These are phyloP conservation scores for Hoplias malabaricus DNA, from an alignment of 2,113 vertebrate species.

Conservation along the genomic window DNA sequence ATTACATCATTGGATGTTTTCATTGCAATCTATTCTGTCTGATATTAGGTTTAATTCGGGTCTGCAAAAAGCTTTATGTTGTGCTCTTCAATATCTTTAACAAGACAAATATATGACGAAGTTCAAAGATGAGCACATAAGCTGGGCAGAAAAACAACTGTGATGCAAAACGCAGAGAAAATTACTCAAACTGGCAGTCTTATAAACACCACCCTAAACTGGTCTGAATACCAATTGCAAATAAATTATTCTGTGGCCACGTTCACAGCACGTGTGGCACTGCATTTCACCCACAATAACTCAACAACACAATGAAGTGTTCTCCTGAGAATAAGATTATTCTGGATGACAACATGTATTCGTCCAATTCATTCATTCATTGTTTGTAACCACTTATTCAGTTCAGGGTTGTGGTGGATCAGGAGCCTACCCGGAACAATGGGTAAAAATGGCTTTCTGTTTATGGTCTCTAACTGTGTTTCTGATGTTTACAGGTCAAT, in stretches of 20 bases:
- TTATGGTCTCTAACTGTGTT: background rate
- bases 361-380: too few species aligned
- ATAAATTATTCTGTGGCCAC: background rate
- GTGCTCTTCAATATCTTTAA: too few species aligned
- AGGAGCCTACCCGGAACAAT: too few species aligned
- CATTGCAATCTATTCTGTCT: background rate
- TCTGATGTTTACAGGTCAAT: background rate
- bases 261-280: background rate
- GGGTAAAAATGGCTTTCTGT: background rate
- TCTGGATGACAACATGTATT: background rate
- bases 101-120: too few species aligned
- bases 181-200: background rate
- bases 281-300: background rate
- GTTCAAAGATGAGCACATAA: too few species aligned
- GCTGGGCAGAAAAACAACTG: background rate
- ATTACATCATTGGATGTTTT: too few species aligned
- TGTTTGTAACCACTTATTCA: too few species aligned
- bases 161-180: background rate
- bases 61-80: background rate
- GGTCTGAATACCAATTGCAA: background rate
- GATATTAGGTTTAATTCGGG: background rate
- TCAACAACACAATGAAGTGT: background rate
- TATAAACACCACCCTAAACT: background rate
- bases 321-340: background rate
- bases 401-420: too few species aligned